These are phyloP conservation scores for Cataglyphis hispanica DNA, from an alignment of 1,140 invertebrate genomes.

Conservation along the genomic window DNA sequence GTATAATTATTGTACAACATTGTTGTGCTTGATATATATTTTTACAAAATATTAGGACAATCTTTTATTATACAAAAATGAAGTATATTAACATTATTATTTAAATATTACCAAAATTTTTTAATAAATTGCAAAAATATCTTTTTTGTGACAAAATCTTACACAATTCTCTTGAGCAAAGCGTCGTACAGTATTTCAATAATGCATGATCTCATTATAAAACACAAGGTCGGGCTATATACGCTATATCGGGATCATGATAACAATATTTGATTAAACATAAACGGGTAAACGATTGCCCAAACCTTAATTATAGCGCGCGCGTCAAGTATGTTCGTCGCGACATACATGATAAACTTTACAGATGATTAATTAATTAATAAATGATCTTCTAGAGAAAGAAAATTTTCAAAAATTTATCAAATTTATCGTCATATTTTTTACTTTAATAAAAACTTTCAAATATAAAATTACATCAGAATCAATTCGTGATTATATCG, in stretches of 20 bases:
- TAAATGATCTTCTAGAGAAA: neutral
- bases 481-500: neutral
- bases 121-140: neutral
- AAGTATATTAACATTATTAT: neutral
- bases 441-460: neutral
- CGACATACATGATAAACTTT: neutral
- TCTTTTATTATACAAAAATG: neutral
- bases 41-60: neutral
- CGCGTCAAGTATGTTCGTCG: neutral
- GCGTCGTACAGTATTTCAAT: neutral
- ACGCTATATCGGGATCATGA: conserved; percentile 59
- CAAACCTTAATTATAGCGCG: conserved; percentile 52
- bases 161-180: neutral
- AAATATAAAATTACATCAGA: neutral
- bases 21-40: neutral
- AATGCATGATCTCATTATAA: conserved; percentile 24
- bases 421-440: neutral
- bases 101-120: neutral
- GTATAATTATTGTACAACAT: neutral
- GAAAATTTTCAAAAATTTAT: neutral
- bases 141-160: neutral
- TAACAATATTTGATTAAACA: conserved; percentile 74
- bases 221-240: conserved; percentile 34
- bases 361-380: conserved; percentile 14
- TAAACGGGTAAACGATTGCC: conserved; percentile 26